Base-by-base conservation (phyloP, 1,140 invertebrate species). In the Drosophila insularis region DNA sequence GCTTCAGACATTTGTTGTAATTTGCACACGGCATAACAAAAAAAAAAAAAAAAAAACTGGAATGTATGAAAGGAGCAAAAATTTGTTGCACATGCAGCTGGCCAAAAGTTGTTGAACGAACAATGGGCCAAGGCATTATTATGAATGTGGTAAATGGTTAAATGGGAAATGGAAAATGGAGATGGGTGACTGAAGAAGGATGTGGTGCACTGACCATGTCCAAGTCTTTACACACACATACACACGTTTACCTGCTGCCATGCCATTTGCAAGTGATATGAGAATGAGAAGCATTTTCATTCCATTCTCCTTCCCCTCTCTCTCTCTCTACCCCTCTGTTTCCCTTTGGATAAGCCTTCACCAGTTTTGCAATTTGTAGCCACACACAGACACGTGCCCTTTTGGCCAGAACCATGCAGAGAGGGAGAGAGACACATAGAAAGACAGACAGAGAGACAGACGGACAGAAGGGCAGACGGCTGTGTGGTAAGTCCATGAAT, bases 121-220 rank as follows among this genome's bases (percentile, higher is more conserved):
- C 81, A 86, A 86, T 74, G 78, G 54, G 53, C 54, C 65, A 27
- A 74, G 70, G 65, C 65, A 75, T 66, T 73, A 76, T 76, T 76
- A 75, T 76, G 73, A 76, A 76, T 76, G 69, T 76, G 59, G 72
- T 65, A 75, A 39, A 59, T 35, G 65, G 11, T n/a, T 39, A 17
- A 19, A 58, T 21, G 17, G 21, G 71, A 68, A 11, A 35, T 35
- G 32, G 32, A 27, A 11, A 35, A 35, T 35, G 32, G 32, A 37
- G 35, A 37, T 37, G 35, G 35, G 35, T 35, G 32, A 8, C 32
- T 21, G n/a, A n/a, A 40, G 43, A 37, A 50, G 43, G 50, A 58
- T 50, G 50, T 35, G 71, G 39, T 66, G 31, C 7, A 13, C 27
- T 68, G 63, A 62, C 71, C 71, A 58, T 68, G 39, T 68, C 71